Evolutionary conservation across 2,113 vertebrate species (phyloP), one percentile per base, ranked within the genome.

Genomic region (Dicaeum eximium): DNA sequence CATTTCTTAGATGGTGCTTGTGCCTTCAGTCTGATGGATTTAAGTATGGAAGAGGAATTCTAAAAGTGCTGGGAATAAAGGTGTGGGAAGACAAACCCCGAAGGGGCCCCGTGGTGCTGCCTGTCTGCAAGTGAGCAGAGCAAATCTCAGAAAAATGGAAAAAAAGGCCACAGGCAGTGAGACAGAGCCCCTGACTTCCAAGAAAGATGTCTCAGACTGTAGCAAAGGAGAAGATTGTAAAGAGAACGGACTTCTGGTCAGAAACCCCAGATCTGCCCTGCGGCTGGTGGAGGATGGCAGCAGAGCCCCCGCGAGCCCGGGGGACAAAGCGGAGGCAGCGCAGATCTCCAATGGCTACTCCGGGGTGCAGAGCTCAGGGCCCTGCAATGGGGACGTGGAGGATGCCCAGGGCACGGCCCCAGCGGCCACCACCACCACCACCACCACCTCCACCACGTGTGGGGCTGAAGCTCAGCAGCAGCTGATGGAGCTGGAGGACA

Each of bases 321-420:
- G 91, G 13, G 95, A 98, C 38, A 99, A 98, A 91, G 94, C 81
- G 30, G 98, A 95, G 40, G 92, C 90, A 13, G 92, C 96, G 64
- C 99, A 98, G 82, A 98, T 99, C 73, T 99, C 99, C 17, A 99
- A 99, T 7, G 99, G 99, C 17, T 99, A 98, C 93, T 98, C 98
- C 1, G 97, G 96, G 6, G 98, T 98, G 50, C 99, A 98, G 82
- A 98, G 97, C 92, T 97, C 98, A 1, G 97, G 75, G 15, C 95
- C 96, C n/a, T 87, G 93, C 78, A 96, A 70, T 6, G 89, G 97
- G 73, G 97, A 95, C 8, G 96, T 37, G 31, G 97, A 97, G 3
- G 92, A 97, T 17, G 19, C 96, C 40, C 82, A 92, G 67, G 67
- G 90, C 71, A 96, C 97, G 8, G 97, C 97, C 81, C 97, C 98